Base-by-base conservation (phyloP, 2,797 vertebrate species). In the Acrocephalus scirpaceus region DNA sequence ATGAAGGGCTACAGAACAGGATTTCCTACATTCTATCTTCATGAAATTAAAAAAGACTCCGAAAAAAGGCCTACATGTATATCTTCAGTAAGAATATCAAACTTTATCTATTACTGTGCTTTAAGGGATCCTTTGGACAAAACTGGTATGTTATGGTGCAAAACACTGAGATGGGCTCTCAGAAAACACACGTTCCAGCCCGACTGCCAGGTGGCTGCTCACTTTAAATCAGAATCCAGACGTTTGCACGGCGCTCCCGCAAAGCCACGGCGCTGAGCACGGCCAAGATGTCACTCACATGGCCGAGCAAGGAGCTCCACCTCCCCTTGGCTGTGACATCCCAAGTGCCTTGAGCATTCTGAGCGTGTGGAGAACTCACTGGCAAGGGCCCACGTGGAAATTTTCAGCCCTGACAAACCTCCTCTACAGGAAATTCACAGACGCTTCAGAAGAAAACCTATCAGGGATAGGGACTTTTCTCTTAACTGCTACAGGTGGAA, bases 251-350 rank as follows among this genome's bases (percentile, higher is more conserved):
- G 5, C 5, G 14, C 48, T 85, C 38, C 54, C 54, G 27, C 23
- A 47, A 48, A 91, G 21, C 45, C 1, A 3, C 19, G 50, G 65
- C 0, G 0, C 42, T 30, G 42, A 87, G n/a, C 13, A 5, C 9
- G 0, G 1, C 73, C 79, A 81, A 69, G 16, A 26, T 27, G 23
- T 30, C 66, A 45, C 21, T 69, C 27, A 8, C 70, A n/a, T 3
- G 21, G 19, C 19, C 16, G 8, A 85, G 67, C 23, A 42, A 53
- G 47, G 27, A 71, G 71, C 17, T 70, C 15, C 2, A 1, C 7
- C 61, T 91, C 53, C 30, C n/a, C 85, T 67, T 50, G 16, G 25
- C n/a, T 58, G 17, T 18, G 71, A 44, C 25, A 61, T 6, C 8
- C 17, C 54, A 56, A 27, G 16, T 16, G 51, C 51, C 23, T 36